A percentile compares a stretch with the other conserved stretches of the same genome.
Evolutionary conservation across 2,797 vertebrate species (phyloP).

Genomic region (Lophotriccus pileatus): DNA sequence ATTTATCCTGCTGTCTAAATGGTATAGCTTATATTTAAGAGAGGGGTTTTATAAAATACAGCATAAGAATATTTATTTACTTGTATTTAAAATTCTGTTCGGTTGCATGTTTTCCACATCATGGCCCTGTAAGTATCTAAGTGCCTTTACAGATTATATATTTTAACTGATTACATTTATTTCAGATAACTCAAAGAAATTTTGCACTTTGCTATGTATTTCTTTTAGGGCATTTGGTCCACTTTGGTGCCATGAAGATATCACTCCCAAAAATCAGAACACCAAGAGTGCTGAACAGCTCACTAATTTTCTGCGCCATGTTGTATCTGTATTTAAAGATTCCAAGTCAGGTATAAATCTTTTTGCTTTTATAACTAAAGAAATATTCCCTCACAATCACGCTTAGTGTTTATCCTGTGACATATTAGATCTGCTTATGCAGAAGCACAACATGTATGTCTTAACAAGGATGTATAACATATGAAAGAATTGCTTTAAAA

Average conservation of each 20-base stretch:
- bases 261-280: conserved; percentile 97
- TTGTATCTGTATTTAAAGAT: conserved; percentile 96
- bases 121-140: not conserved
- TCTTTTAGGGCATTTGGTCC: conserved; percentile 90
- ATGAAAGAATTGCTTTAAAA: not conserved
- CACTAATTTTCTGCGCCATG: conserved; percentile 92
- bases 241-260: conserved; percentile 98
- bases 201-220: not conserved
- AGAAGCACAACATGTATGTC: not conserved
- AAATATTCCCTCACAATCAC: not conserved
- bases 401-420: not conserved
- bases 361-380: not conserved
- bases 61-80: not conserved
- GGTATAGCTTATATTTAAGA: not conserved
- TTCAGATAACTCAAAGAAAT: not conserved
- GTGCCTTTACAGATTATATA: not conserved
- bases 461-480: not conserved
- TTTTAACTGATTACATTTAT: not conserved
- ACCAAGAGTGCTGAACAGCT: conserved; percentile 96
- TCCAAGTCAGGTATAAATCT: conserved; percentile 88
- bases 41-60: not conserved
- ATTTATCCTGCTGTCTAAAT: not conserved
- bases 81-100: not conserved
- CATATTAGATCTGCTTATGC: not conserved
- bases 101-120: not conserved